Evolutionary conservation across 1,140 invertebrate species (phyloP).

Genomic region (Drosophila sp.): DNA sequence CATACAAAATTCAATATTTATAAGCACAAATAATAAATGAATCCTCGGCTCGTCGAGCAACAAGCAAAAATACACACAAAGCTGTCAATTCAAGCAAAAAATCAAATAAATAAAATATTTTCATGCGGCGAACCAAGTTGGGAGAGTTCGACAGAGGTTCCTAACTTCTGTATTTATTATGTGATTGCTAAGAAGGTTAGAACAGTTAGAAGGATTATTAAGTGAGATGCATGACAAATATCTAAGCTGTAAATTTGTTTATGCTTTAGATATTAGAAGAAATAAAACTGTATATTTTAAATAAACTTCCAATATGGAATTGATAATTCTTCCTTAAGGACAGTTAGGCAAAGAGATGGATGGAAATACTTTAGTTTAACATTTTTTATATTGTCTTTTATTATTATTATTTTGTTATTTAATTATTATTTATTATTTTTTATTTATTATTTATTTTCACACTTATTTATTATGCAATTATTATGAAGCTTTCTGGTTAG

Average conservation of each 20-base stretch:
- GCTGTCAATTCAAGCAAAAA: slow-evolving; percentile 33
- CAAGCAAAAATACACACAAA: slow-evolving; percentile 31
- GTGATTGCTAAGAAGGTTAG: neutral
- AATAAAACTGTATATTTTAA: no score
- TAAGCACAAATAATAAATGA: slow-evolving; percentile 55
- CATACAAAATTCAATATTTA: slow-evolving; percentile 37
- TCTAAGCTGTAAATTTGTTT: neutral
- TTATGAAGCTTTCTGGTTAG: no score
- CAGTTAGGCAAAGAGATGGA: no score
- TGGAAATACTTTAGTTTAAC: neutral
- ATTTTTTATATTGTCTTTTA: no score
- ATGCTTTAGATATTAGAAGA: no score
- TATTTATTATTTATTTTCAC: no score
- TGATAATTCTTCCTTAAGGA: no score
- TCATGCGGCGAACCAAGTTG: slow-evolving; percentile 1
- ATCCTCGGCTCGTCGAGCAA: slow-evolving; percentile 43
- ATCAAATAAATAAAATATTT: slow-evolving; percentile 49
- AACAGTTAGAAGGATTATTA: neutral
- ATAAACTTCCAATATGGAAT: no score
- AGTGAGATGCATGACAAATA: neutral
- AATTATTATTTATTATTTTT: no score
- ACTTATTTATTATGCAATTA: no score
- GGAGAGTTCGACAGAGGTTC: neutral
- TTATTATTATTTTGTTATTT: no score
- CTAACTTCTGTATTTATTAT: neutral